These are phyloP conservation scores for Acanthisitta chloris DNA, from an alignment of 2,113 vertebrate genomes.

Conservation along the genomic window DNA sequence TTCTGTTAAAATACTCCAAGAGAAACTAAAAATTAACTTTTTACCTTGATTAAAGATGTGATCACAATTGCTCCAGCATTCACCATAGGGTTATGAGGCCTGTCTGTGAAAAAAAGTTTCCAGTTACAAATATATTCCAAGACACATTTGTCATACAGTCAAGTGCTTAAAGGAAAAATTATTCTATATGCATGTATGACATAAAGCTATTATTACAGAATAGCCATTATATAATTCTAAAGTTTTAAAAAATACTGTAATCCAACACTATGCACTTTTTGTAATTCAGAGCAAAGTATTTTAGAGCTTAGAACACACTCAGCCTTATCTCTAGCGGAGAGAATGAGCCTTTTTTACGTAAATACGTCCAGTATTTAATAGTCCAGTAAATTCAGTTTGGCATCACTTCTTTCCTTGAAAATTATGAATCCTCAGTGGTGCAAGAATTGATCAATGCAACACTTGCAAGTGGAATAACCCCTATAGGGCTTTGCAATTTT, in stretches of 20 bases:
- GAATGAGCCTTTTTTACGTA: too few species aligned
- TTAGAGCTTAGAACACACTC: neutral
- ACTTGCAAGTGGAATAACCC: neutral
- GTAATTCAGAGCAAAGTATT: neutral
- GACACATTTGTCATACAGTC: neutral
- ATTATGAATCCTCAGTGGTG: neutral
- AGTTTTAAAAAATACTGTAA: neutral
- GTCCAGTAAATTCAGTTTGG: neutral
- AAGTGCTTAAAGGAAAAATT: neutral
- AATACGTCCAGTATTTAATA: too few species aligned
- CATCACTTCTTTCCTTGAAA: neutral
- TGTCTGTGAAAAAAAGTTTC: constrained; percentile 80
- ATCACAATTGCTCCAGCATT: constrained; percentile 98
- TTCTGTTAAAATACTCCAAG: neutral
- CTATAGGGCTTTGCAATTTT: neutral
- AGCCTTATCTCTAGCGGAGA: too few species aligned
- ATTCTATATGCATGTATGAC: neutral
- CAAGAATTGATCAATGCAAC: neutral
- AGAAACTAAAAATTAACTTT: constrained; percentile 68
- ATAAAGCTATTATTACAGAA: neutral
- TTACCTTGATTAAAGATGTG: constrained; percentile 98
- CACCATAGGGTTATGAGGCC: constrained; percentile 99
- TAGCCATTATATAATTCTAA: neutral
- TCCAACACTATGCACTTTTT: neutral
- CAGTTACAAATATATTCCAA: neutral